phyloP scores from a whole-genome alignment of 1,140 invertebrate genomes.

The Drosophila dunni region DNA sequence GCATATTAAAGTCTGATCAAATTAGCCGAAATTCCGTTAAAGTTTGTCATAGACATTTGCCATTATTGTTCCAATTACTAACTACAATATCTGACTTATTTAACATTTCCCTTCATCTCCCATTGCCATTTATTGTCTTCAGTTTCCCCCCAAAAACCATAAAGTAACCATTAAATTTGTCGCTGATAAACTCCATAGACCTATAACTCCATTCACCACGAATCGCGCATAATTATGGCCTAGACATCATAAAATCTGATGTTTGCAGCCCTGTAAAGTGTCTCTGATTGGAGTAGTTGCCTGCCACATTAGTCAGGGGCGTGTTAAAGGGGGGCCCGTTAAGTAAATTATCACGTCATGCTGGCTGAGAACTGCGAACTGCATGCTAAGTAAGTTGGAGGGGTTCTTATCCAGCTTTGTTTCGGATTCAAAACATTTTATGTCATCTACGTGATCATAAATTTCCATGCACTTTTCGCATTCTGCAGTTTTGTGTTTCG shows the following conservation, averaged over 20 bases:
- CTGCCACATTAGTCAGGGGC: slow-evolving; percentile 3
- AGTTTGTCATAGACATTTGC: not conserved
- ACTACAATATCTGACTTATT: not conserved
- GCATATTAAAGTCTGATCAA: slow-evolving; percentile 8
- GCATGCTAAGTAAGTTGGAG: slow-evolving; percentile 37
- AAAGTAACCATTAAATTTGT: slow-evolving; percentile 44
- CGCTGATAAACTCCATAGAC: slow-evolving; percentile 24
- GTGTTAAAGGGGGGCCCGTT: slow-evolving; percentile 22
- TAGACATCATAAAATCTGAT: slow-evolving; percentile 73
- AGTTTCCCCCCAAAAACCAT: slow-evolving; percentile 3
- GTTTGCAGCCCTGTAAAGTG: slow-evolving; percentile 63
- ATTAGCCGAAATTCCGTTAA: slow-evolving; percentile 3
- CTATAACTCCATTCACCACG: slow-evolving; percentile 1
- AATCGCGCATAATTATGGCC: slow-evolving; percentile 67
- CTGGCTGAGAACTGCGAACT: slow-evolving; percentile 15
- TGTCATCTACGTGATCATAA: slow-evolving; percentile 70
- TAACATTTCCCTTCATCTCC: slow-evolving; percentile 13
- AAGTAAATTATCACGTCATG: slow-evolving; percentile 66
- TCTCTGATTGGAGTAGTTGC: slow-evolving; percentile 50
- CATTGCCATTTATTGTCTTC: slow-evolving; percentile 28
- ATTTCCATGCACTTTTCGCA: slow-evolving; percentile 54
- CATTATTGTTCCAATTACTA: slow-evolving; percentile 23
- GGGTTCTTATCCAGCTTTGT: not conserved
- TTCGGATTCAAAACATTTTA: slow-evolving; percentile 51
- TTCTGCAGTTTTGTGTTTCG: slow-evolving; percentile 9